Evolutionary conservation across 2,797 vertebrate species (phyloP).

Genomic region (Cygnus olor): DNA sequence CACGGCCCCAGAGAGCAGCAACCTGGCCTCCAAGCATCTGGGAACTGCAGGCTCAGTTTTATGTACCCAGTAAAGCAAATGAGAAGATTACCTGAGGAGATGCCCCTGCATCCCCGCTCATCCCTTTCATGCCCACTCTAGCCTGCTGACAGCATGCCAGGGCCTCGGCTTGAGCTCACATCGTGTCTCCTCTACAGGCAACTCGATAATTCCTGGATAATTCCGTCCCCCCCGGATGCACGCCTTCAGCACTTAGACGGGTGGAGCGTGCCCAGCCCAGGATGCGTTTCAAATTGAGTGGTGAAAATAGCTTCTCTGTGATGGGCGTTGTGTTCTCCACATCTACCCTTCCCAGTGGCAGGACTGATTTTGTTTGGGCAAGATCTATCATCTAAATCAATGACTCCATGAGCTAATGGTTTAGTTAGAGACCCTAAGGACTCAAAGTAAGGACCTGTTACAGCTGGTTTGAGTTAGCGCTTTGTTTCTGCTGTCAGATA

Average conservation of each 20-base stretch:
- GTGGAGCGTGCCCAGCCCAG: background rate
- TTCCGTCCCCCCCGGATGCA: fast-evolving
- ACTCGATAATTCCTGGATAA: fast-evolving
- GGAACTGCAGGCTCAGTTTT: background rate
- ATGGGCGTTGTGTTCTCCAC: background rate
- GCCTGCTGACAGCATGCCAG: background rate
- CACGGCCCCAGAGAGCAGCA: background rate
- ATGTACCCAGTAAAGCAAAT: fast-evolving
- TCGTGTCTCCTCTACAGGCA: background rate
- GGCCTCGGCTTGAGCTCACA: fast-evolving
- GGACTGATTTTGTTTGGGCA: background rate
- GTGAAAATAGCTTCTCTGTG: background rate
- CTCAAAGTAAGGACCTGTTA: background rate
- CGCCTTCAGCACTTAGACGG: background rate
- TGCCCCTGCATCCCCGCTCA: background rate
- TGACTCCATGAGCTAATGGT: background rate
- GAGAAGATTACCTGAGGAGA: background rate
- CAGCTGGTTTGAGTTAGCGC: background rate
- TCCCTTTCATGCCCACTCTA: background rate
- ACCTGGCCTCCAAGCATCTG: fast-evolving
- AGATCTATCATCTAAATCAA: background rate
- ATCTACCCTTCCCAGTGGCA: background rate
- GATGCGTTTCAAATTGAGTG: fast-evolving
- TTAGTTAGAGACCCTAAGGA: background rate
- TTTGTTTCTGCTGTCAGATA: slow-evolving; percentile 50